These are phyloP conservation scores for Cecropterus lyciades DNA, from an alignment of 1,140 invertebrate species.

Conservation along the genomic window DNA sequence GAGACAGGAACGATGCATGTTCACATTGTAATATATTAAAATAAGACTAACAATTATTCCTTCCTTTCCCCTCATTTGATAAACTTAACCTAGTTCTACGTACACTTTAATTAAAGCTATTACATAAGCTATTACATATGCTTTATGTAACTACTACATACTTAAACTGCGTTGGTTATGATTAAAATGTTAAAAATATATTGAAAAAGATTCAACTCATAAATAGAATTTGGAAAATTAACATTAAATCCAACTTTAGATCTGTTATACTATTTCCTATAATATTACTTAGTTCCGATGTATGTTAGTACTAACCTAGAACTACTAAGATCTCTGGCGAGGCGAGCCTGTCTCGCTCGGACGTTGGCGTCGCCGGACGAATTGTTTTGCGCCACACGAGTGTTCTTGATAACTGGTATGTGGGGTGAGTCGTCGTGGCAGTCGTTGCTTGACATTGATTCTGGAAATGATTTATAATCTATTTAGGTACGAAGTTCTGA, in stretches of 20 bases:
- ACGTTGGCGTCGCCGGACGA: constrained; percentile 73
- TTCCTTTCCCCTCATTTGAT: constrained; percentile 83
- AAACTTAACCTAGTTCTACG: constrained; percentile 19
- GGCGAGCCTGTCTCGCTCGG: constrained; percentile 69
- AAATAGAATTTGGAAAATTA: no score
- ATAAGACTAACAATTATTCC: constrained; percentile 41
- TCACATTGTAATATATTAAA: constrained; percentile 39
- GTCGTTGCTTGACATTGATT: constrained; percentile 75
- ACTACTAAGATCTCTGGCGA: constrained; percentile 72
- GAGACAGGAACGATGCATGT: constrained; percentile 70
- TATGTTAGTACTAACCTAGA: constrained; percentile 53
- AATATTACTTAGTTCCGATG: no score
- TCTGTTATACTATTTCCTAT: no score
- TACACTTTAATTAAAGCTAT: neutral
- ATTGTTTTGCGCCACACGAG: constrained; percentile 58
- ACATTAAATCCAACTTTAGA: no score
- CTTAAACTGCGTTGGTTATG: no score
- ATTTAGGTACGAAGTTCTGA: no score
- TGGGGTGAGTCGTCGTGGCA: constrained; percentile 70
- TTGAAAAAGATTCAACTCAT: no score
- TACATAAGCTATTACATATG: no score
- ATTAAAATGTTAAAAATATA: no score
- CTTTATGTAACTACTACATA: no score
- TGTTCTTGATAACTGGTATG: constrained; percentile 71
- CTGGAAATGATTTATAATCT: constrained; percentile 43